Evolutionary conservation across 1,140 invertebrate species (phyloP), one percentile per base, ranked within the genome.

Genomic region (Drosophila suzukii): DNA sequence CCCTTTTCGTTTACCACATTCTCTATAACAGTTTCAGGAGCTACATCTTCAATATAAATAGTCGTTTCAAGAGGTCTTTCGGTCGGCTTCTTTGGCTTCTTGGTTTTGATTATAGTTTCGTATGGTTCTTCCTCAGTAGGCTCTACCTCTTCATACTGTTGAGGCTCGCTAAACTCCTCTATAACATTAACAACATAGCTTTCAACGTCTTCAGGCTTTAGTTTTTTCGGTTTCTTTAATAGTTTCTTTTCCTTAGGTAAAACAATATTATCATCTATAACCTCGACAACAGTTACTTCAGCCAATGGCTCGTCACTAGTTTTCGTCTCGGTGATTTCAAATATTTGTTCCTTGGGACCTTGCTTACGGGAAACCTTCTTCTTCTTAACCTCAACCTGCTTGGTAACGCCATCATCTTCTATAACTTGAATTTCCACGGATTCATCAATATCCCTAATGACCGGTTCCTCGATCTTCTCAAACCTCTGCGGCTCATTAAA

Each of bases 1-100:
- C 92, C 83, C 12, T 92, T 93, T 39, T 93, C 93, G 7, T 91
- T 81, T n/a, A 82, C 44, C 4, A 93, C 78, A 73, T 93, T 61
- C 46, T 90, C 79, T 17, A 77, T 79, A 32, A 68, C 47, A 17
- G 80, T 84, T 75, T 91, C 86, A 20, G 92, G 90, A 34, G 91
- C 79, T 53, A 82, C 56, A 73, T 93, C 93, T 81, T 93, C 90
- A 51, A 92, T 79, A 8, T 70, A 47, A 41, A 85, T 72, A 4
- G 41, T 70, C 76, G 92, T 36, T 77, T 91, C 57, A 58, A 62
- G 51, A 76, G 92, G 36, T 43, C 78, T 71, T 17, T 71, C 60
- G 2, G 3, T 44, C 12, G 89, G 66, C 55, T 91, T 93, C 38
- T 90, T 81, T 13, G 61, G 41, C 77, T 92, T 72, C 76, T 81